Evolutionary conservation across 2,888 invertebrate genomes (phyloP).

Genomic region (Caenorhabditis becei): DNA sequence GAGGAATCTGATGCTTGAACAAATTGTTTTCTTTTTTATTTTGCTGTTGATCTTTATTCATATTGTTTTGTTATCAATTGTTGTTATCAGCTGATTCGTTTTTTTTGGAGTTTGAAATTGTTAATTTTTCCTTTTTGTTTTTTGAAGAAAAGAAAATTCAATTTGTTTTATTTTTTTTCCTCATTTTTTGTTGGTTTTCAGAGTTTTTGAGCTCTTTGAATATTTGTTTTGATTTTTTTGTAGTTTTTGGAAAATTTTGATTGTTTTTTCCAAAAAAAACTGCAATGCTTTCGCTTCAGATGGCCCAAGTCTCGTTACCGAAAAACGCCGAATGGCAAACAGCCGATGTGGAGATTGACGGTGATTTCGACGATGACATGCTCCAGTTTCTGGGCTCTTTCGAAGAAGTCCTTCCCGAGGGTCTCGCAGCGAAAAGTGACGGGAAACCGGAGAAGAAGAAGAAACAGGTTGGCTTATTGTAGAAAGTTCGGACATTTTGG

Average conservation of each 20-base stretch:
- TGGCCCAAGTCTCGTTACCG: constrained; percentile 33
- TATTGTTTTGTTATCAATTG: background rate
- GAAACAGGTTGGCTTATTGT: background rate
- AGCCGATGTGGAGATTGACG: constrained; percentile 50
- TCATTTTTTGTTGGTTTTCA: constrained; percentile 24
- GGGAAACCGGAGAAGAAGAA: constrained; percentile 14
- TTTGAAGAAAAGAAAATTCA: constrained; percentile 2
- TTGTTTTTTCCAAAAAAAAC: too few relatives aligned
- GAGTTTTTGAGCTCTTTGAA: constrained; percentile 28
- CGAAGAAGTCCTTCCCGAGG: constrained; percentile 67
- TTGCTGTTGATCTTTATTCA: background rate
- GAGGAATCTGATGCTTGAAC: constrained; percentile 12
- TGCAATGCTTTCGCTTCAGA: too few relatives aligned
- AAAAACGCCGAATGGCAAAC: constrained; percentile 50
- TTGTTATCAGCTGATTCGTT: background rate
- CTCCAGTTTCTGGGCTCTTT: constrained; percentile 67
- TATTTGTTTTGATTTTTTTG: constrained; percentile 17
- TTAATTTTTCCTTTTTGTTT: background rate
- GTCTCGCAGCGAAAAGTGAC: background rate
- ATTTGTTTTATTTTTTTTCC: constrained; percentile 16
- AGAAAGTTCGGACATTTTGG: too few relatives aligned
- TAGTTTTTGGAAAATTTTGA: background rate
- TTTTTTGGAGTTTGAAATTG: too few relatives aligned
- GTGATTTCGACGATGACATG: constrained; percentile 65
- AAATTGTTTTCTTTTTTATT: background rate